Percentiles rank a stretch among this genome's conserved stretches.
These are phyloP conservation scores for Pseudochirops corinnae DNA, from an alignment of 2,797 vertebrate species.

Conservation along the genomic window DNA sequence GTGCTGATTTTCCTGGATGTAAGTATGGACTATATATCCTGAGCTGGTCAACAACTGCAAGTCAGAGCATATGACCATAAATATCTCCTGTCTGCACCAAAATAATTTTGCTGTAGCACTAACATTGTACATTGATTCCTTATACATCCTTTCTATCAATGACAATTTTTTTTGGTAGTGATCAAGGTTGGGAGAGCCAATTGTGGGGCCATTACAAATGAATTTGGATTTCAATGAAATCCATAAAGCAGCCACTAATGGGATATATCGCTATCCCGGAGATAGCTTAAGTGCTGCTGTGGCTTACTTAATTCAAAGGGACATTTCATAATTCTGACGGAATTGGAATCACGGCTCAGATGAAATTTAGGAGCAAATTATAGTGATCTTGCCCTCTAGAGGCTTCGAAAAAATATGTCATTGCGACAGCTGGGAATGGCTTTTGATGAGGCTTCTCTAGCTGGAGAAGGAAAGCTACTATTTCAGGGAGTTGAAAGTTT, in stretches of 20 bases:
- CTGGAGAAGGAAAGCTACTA: constrained; percentile 53
- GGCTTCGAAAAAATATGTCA: constrained; percentile 57
- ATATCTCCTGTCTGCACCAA: constrained; percentile 38
- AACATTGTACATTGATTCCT: constrained; percentile 52
- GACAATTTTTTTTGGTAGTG: constrained; percentile 24
- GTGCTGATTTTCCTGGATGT: neutral
- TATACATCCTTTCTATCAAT: constrained; percentile 48
- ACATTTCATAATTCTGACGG: constrained; percentile 78
- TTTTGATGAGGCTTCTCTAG: constrained; percentile 56
- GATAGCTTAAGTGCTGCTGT: constrained; percentile 11
- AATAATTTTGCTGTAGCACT: constrained; percentile 48
- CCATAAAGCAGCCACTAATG: constrained; percentile 57
- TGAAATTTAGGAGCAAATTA: constrained; percentile 74
- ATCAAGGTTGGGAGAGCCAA: constrained; percentile 43
- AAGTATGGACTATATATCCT: neutral
- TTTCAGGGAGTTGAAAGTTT: constrained; percentile 66
- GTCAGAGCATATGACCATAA: neutral
- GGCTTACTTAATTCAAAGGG: constrained; percentile 78
- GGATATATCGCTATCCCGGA: constrained; percentile 56
- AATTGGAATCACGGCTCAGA: constrained; percentile 77
- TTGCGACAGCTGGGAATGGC: constrained; percentile 40
- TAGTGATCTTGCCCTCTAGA: constrained; percentile 59
- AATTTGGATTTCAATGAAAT: constrained; percentile 57
- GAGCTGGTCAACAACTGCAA: neutral
- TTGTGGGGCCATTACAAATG: constrained; percentile 31